Evolutionary conservation across 2,113 vertebrate species (phyloP).

Genomic region (Acanthisitta chloris): DNA sequence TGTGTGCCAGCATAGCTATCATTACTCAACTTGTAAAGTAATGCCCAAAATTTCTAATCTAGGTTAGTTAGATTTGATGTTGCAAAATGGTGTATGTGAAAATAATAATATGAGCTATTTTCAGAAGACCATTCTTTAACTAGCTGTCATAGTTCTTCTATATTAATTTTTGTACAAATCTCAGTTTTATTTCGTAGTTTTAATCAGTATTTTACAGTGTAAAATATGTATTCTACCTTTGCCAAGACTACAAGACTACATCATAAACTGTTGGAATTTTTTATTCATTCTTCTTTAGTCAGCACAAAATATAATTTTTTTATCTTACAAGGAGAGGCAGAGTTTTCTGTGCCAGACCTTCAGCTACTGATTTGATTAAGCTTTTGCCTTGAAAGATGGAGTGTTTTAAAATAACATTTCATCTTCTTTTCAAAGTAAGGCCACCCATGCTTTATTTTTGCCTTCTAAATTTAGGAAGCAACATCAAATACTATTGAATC

Average conservation of each 20-base stretch:
- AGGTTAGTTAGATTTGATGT: not conserved
- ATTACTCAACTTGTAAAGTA: not conserved
- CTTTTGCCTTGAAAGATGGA: not conserved
- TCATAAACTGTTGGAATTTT: not conserved
- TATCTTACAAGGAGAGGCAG: not conserved
- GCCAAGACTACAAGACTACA: slow-evolving; percentile 2
- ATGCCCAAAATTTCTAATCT: not conserved
- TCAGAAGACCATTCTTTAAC: not conserved
- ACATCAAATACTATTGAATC: not conserved
- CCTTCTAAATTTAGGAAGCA: not conserved
- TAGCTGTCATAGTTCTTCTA: not conserved
- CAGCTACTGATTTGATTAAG: not conserved
- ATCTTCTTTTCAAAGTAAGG: not conserved
- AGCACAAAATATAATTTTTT: not conserved
- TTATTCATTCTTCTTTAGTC: slow-evolving; percentile 1
- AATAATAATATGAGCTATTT: not conserved
- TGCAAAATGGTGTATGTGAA: not conserved
- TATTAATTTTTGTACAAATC: not conserved
- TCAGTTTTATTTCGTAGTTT: slow-evolving; percentile 35
- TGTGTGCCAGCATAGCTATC: not conserved
- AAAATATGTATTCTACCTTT: not conserved
- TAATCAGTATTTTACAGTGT: slow-evolving; percentile 37
- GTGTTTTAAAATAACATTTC: not conserved
- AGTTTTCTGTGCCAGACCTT: not conserved
- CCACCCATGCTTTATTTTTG: not conserved